Evolutionary conservation across 2,113 vertebrate genomes (phyloP), one percentile per base, ranked within the genome.

Genomic region (Tachysurus vachellii): DNA sequence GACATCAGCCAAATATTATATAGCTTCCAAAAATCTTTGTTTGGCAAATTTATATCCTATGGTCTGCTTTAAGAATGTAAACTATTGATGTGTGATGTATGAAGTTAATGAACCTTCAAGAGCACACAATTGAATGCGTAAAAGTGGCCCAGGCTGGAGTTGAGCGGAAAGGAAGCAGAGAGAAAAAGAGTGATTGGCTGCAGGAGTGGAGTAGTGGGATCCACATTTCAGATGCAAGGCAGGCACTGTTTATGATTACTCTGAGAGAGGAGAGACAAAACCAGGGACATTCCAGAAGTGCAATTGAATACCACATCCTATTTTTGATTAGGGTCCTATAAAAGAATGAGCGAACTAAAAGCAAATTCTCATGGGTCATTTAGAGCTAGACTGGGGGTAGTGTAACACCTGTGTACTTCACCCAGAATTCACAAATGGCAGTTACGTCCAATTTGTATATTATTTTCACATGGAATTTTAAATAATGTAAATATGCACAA

Each of bases 191-290:
- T 26, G 23, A 70, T n/a, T 28, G 54, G 31, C 56, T 81, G 79
- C 56, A 86, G 85, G 42, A 42, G 10, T 84, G 85, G 86, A 79
- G 88, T 83, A 88, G 88, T 89, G 86, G 85, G 86, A 85, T 66
- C 79, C 86, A 85, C 89, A 92, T 91, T 88, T 89, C 81, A 89
- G 85, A 91, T 90, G 89, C 86, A 89, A 77, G 89, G 44, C 89
- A 82, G 89, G 81, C 77, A 59, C 64, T 89, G 90, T 88, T 91
- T 90, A 90, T 91, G 89, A 90, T 91, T 91, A 91, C 80, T 87
- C 86, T 85, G 86, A 88, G 85, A 83, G 66, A 77, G 44, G 53
- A 82, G 81, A 82, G 76, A 88, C 83, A 90, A 87, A 91, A 84
- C 47, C 89, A 56, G 85, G 80, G 75, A 85, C 91, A 91, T 91